phyloP scores from a whole-genome alignment of 2,888 invertebrate genomes.

The Meganola albula region DNA sequence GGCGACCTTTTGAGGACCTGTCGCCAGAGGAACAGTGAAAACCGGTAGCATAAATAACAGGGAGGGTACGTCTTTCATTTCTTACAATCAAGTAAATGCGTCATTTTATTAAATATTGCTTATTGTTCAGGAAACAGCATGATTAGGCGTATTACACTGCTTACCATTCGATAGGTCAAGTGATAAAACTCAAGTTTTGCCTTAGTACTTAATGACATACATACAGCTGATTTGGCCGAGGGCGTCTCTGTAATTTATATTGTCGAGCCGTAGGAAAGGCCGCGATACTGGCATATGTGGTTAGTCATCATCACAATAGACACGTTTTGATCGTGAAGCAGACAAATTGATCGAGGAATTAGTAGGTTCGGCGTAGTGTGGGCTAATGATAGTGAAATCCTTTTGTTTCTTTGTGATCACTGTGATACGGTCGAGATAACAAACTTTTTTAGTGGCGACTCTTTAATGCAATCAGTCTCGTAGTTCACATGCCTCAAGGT shows the following conservation, averaged over 20 bases:
- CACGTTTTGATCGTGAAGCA: conserved; percentile 48
- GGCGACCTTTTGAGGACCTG: conserved; percentile 71
- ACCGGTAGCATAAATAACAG: conserved; percentile 70
- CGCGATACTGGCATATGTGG: conserved; percentile 59
- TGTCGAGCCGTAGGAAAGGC: conserved; percentile 50
- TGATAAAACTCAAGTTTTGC: conserved; percentile 24
- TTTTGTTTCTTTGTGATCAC: conserved; percentile 67
- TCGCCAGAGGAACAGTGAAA: conserved; percentile 66
- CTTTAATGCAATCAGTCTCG: conserved; percentile 42
- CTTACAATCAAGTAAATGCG: conserved; percentile 74
- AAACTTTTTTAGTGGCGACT: conserved; percentile 54
- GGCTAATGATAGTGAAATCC: conserved; percentile 49
- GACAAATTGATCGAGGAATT: conserved; percentile 45
- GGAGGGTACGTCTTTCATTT: conserved; percentile 77
- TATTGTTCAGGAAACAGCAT: conserved; percentile 43
- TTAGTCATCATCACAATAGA: conserved; percentile 68
- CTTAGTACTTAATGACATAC: conserved; percentile 41
- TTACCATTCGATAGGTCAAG: conserved; percentile 18
- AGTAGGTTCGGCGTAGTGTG: conserved; percentile 43
- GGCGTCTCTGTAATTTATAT: conserved; percentile 57
- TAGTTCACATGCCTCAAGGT: conserved; percentile 34
- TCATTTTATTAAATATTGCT: conserved; percentile 72
- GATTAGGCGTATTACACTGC: conserved; percentile 31
- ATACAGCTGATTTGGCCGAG: conserved; percentile 69
- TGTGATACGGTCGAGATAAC: conserved; percentile 60